Base-by-base conservation (phyloP, 1,140 invertebrate genomes). In the Heliconius hewitsoni region DNA sequence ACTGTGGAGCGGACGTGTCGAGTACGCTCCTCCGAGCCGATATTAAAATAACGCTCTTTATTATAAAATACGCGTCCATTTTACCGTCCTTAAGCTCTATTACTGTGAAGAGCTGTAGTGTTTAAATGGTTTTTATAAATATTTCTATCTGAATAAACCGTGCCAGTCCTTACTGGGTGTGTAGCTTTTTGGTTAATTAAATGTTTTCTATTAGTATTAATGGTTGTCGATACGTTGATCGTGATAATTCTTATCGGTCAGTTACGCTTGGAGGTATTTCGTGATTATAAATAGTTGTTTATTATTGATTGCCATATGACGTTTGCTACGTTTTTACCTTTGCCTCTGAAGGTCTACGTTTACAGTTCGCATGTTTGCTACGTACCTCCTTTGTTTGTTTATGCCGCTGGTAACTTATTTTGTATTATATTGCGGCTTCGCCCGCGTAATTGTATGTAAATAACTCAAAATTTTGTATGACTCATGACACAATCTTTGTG, bases 1-100 rank as follows among this genome's bases (percentile, higher is more conserved):
- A 77, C 76, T 76, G 78, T 83, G 77, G 83, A 81, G 74, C 82
- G 89, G 86, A 83, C 89, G 90, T 86, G 66, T 83, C 81, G 82
- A 74, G 55, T 74, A 74, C 78, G 80, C 80, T 83, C 78, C 73
- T 73, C 60, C 75, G 71, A 78, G 79, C 90, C 89, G 87, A 88
- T 84, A 83, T 86, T 86, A 71, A 83, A 84, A 86, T 87, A 87
- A 82, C 83, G 57, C 81, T 82, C 73, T 79, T 87, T 76, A 57
- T 66, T 52, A 79, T 83, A 83, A 86, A 83, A 81, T 84, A 83
- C 85, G 87, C 87, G 86, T 88, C 87, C 88, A 84, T 83, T 84
- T 80, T 78, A 78, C 88, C 88, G 88, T 89, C 88, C 88, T 81
- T 75, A 78, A 77, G 79, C 83, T 73, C 52, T 80, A 76, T 55